Evolutionary conservation across 2,113 vertebrate genomes (phyloP).

Genomic region (Toxotes chatareus): DNA sequence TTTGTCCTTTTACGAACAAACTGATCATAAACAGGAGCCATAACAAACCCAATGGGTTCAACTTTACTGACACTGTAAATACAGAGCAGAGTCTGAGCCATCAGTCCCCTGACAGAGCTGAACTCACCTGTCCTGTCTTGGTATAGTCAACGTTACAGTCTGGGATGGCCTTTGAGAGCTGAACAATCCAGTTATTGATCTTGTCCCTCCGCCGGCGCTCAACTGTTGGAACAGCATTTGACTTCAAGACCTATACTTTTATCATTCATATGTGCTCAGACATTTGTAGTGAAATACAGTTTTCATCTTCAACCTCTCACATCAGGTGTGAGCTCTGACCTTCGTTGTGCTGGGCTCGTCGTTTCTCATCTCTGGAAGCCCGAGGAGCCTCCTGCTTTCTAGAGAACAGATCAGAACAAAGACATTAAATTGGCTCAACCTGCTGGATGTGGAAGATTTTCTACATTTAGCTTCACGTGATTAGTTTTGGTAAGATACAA

Average conservation of each 20-base stretch:
- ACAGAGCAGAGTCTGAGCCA: neutral
- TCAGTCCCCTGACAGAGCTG: neutral
- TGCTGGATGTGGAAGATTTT: neutral
- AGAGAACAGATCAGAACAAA: neutral
- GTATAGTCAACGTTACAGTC: constrained; percentile 94
- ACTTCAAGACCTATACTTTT: neutral
- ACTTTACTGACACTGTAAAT: neutral
- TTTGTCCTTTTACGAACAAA: neutral
- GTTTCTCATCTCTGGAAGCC: constrained; percentile 92
- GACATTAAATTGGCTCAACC: neutral
- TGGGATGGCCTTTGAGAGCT: constrained; percentile 95
- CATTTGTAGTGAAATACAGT: neutral
- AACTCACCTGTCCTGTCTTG: constrained; percentile 92
- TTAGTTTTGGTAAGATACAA: neutral
- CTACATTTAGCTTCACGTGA: neutral
- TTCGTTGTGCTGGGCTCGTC: constrained; percentile 95
- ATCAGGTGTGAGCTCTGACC: constrained; percentile 73
- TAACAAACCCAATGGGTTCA: neutral
- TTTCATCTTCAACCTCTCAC: too few relatives aligned
- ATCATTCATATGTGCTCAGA: neutral
- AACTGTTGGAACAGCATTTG: constrained; percentile 77
- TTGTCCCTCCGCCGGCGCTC: constrained; percentile 94
- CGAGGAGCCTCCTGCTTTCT: constrained; percentile 93
- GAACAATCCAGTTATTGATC: constrained; percentile 98
- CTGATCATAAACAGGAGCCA: neutral